Base-by-base conservation (phyloP, 2,888 invertebrate species). In the Bembecia ichneumoniformis region DNA sequence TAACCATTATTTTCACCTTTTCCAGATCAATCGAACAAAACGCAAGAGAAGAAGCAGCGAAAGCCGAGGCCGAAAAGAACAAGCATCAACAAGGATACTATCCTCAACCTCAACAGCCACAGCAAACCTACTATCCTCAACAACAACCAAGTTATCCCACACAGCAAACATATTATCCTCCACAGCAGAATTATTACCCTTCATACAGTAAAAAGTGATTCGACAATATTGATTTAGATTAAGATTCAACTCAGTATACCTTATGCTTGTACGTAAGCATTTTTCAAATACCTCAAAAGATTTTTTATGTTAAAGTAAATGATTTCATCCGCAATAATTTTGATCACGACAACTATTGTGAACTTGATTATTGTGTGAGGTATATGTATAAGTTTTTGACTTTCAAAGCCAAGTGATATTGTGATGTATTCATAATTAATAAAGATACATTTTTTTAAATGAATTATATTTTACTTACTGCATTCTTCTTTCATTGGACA, bases 341-440 rank as follows among this genome's bases (percentile, higher is more conserved):
- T 59, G 68, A 53, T 79, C 84, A 86, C 83, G 84, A 84, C 66
- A 51, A 46, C 51, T 49, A 71, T 83, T 84, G 84, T 86, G 84
- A 81, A 64, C 75, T 66, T 54, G 77, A 82, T 84, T 57, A 65
- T 77, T 83, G 78, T 59, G 52, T 45, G 56, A 52, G 17, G 40
- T 47, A 50, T 47, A 45, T 46, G 36, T 44, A 15, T 68, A 68
- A 52, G 63, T 56, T 58, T 67, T 58, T 63, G 50, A 48, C 66
- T 62, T 58, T 66, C 63, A 58, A 65, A 66, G 60, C 57, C 62
- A n/a, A 40, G 64, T 68, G 63, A 71, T 66, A 63, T 63, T 51
- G 46, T 49, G 48, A 50, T 49, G 44, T 50, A 50, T n/a, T 44
- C 47, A 35, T 49, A 50, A 45, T 47, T 35, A 47, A 35, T 50